phyloP scores from a whole-genome alignment of 2,797 vertebrate genomes.

The Gobio occitaniae region DNA sequence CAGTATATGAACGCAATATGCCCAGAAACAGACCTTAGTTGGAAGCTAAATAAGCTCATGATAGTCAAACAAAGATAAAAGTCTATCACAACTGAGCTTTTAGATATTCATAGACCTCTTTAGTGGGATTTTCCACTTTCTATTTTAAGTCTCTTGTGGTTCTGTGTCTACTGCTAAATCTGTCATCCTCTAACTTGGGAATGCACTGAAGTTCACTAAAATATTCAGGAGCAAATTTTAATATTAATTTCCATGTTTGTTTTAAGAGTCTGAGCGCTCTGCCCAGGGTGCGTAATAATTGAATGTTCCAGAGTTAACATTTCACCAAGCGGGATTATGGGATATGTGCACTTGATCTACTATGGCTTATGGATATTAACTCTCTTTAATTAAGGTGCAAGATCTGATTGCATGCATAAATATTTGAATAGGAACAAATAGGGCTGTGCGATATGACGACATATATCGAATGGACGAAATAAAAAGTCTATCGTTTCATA shows the following conservation, averaged over 20 bases:
- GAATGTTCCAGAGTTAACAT: background rate
- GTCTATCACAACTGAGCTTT: background rate
- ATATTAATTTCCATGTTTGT: constrained; percentile 46
- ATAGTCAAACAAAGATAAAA: background rate
- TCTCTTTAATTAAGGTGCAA: background rate
- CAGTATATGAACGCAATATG: background rate
- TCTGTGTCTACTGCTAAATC: constrained; percentile 11
- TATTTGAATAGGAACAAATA: background rate
- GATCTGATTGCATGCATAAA: background rate
- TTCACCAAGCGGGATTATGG: background rate
- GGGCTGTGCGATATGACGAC: too few species aligned
- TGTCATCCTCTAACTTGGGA: constrained; percentile 13
- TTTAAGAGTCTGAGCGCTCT: constrained; percentile 32
- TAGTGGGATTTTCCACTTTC: background rate
- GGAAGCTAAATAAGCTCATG: background rate
- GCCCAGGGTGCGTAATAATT: constrained; percentile 7
- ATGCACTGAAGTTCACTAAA: constrained; percentile 32
- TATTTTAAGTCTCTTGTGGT: background rate
- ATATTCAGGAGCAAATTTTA: constrained; percentile 40
- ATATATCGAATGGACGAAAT: too few species aligned
- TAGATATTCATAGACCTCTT: background rate
- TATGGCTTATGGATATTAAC: constrained; percentile 7
- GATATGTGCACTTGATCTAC: background rate
- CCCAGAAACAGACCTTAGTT: background rate
- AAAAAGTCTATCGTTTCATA: too few species aligned